A percentile compares a stretch with the other conserved stretches of the same genome.
These are phyloP conservation scores for Chaitophorus viminalis DNA, from an alignment of 2,888 invertebrate species.

Conservation along the genomic window DNA sequence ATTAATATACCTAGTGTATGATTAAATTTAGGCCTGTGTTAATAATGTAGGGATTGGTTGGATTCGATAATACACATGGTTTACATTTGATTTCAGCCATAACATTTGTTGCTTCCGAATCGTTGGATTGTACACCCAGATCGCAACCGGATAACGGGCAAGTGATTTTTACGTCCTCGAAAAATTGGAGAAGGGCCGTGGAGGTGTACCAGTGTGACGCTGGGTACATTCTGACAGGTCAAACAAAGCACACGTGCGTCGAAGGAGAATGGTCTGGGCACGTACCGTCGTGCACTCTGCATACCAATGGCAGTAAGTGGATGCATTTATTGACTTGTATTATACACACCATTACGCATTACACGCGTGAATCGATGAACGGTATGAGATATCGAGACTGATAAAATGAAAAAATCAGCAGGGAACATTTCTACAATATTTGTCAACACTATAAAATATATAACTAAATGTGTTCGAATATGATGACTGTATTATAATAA, in stretches of 20 bases:
- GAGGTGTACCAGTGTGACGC: conserved; percentile 49
- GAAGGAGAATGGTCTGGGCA: conserved; percentile 46
- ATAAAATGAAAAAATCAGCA: conserved; percentile 9
- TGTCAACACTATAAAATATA: conserved; percentile 2
- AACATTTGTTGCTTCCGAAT: not conserved
- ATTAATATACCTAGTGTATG: no score
- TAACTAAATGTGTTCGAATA: not conserved
- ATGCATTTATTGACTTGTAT: not conserved
- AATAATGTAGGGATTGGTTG: no score
- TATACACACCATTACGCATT: not conserved
- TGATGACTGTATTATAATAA: not conserved
- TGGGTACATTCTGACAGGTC: conserved; percentile 34
- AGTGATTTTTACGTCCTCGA: conserved; percentile 47
- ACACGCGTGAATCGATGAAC: not conserved
- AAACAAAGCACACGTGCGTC: conserved; percentile 43
- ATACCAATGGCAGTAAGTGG: not conserved
- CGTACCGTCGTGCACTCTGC: conserved; percentile 38
- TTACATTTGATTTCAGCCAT: not conserved
- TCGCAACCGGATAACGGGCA: conserved; percentile 23
- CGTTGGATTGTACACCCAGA: conserved; percentile 33
- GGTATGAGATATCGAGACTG: not conserved
- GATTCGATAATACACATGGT: not conserved
- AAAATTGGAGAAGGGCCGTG: conserved; percentile 48
- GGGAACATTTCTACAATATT: conserved; percentile 11
- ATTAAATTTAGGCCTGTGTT: no score